phyloP scores from a whole-genome alignment of 1,140 invertebrate species.

The Drosophila biarmipes region DNA sequence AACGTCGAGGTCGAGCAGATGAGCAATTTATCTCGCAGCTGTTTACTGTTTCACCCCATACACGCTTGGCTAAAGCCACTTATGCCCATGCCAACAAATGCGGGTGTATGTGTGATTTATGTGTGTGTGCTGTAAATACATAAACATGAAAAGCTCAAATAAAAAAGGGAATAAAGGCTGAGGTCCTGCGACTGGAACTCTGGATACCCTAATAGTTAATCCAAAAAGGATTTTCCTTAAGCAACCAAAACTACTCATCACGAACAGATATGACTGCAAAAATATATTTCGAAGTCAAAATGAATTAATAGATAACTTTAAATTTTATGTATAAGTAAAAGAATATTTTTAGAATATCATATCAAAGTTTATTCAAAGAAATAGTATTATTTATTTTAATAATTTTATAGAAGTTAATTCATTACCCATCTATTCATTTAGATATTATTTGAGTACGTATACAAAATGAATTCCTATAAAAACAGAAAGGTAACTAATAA shows the following conservation, averaged over 20 bases:
- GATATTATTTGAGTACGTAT: too few species aligned
- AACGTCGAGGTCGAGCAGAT: slow-evolving; percentile 75
- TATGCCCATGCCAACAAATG: slow-evolving; percentile 53
- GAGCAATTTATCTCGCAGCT: slow-evolving; percentile 83
- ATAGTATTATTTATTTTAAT: too few species aligned
- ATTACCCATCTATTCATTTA: too few species aligned
- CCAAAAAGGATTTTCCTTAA: background rate
- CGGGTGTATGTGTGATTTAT: slow-evolving; percentile 62
- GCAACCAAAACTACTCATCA: background rate
- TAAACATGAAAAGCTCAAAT: slow-evolving; percentile 72
- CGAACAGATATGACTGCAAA: too few species aligned
- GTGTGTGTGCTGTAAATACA: slow-evolving; percentile 74
- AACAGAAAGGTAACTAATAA: background rate
- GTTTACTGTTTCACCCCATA: slow-evolving; percentile 74
- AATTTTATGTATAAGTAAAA: too few species aligned
- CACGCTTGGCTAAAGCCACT: slow-evolving; percentile 78
- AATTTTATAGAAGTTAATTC: too few species aligned
- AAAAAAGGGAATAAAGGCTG: slow-evolving; percentile 3
- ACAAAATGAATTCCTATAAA: too few species aligned
- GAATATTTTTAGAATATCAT: too few species aligned
- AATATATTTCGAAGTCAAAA: too few species aligned
- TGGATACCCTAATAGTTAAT: slow-evolving; percentile 4
- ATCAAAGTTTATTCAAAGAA: background rate
- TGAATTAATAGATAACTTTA: too few species aligned
- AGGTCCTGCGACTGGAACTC: background rate